Evolutionary conservation across 53 echinoderm and acorn worm genomes (phyloP).

Genomic region (Paelopatides confundens): DNA sequence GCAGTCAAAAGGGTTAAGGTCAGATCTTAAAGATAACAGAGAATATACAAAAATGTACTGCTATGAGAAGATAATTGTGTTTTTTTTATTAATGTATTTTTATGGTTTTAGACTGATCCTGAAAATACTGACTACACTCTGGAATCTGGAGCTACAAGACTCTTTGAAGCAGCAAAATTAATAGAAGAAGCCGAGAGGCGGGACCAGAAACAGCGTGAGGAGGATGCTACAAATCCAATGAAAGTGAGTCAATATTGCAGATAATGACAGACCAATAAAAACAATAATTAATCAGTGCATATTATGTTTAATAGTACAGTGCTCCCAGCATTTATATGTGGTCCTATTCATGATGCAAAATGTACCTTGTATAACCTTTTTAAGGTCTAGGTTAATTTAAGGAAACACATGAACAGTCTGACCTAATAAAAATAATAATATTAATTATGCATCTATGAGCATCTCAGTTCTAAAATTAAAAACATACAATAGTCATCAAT

Average conservation of each 20-base stretch:
- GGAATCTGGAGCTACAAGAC: conserved; percentile 87
- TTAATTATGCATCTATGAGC: no score
- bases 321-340: no score
- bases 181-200: conserved; percentile 75
- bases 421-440: no score
- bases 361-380: neutral
- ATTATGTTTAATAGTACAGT: neutral
- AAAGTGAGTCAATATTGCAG: conserved; percentile 60
- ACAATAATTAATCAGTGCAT: no score
- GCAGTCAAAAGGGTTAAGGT: no score
- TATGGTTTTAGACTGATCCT: conserved; percentile 83
- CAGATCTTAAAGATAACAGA: neutral
- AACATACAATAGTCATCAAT: no score
- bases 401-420: no score
- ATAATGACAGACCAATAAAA: neutral
- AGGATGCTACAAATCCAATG: conserved; percentile 96
- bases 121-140: conserved; percentile 88
- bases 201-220: conserved; percentile 79
- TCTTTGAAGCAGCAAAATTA: conserved; percentile 95
- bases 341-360: no score
- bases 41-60: no score
- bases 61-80: neutral
- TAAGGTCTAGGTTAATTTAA: no score
- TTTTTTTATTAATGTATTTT: neutral
- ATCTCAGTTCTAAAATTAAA: no score